Base-by-base conservation (phyloP, 2,113 vertebrate species). In the Aldabrachelys gigantea region DNA sequence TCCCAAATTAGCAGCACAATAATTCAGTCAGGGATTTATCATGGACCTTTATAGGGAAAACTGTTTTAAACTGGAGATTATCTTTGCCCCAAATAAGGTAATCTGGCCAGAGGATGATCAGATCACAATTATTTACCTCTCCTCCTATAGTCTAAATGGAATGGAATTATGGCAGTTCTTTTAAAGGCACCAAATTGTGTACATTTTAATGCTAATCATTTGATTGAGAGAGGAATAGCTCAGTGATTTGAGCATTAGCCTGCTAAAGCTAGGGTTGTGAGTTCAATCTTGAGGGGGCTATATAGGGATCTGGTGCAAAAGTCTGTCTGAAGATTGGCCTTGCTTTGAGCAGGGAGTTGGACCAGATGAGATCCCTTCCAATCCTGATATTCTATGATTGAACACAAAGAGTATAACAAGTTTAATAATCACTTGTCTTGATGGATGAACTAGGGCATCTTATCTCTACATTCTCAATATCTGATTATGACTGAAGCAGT, bases 401-500 rank as follows among this genome's bases (percentile, higher is more conserved):
- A 79, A 94, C 93, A 89, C 25, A 41, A 56, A 57, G 25, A 57
- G 38, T 54, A 41, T 82, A 56, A 56, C 38, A 91, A 75, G 17
- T 92, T 85, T 85, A 87, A 57, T 52, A 65, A 89, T 47, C 76
- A 82, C 35, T 96, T 92, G 80, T 88, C 80, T 93, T 81, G 19
- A 47, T 90, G 87, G 87, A 94, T 79, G 9, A 87, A 54, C 85
- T 17, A 54, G 65, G 90, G 86, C 82, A 62, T 89, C 62, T 93
- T 95, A 94, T 85, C 72, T 79, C 87, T 92, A 84, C 80, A 80
- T 53, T 95, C 79, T 53, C 56, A 93, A 85, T 88, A 91, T 89
- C 27, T n/a, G 54, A 52, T 50, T 78, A 75, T 85, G 83, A 89
- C 90, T 91, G 83, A 76, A 89, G 88, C 54, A 31, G 2, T 90